Percentiles rank a stretch among this genome's conserved stretches.
phyloP scores from a whole-genome alignment of 2,888 invertebrate species.

The Pemphredon lugubris region DNA sequence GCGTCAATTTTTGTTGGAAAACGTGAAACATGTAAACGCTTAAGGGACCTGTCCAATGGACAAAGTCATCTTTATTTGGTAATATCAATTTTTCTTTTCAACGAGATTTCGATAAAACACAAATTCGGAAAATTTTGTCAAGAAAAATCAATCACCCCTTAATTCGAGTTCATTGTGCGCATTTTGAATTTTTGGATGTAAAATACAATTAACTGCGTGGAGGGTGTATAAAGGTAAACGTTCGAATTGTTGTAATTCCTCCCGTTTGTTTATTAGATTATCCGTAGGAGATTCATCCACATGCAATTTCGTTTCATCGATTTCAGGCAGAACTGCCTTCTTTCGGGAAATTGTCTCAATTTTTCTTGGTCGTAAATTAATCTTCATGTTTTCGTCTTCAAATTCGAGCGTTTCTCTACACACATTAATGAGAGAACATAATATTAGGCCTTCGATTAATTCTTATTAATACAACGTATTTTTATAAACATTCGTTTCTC shows the following conservation, averaged over 20 bases:
- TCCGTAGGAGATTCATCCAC: neutral
- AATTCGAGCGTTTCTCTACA: slow-evolving; percentile 24
- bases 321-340: slow-evolving; percentile 1
- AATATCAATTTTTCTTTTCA: neutral
- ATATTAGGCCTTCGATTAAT: neutral
- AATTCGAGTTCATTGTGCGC: slow-evolving; percentile 21
- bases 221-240: slow-evolving; percentile 10
- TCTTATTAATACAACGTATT: too few species aligned
- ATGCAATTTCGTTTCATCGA: neutral
- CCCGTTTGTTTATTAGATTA: too few species aligned
- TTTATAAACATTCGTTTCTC: slow-evolving; percentile 1
- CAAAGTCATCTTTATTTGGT: neutral
- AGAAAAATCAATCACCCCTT: slow-evolving; percentile 19
- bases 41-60: slow-evolving; percentile 24
- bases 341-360: neutral
- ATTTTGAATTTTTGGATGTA: slow-evolving; percentile 22
- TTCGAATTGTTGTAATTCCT: slow-evolving; percentile 20
- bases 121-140: neutral
- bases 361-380: neutral
- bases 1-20: neutral
- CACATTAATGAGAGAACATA: too few species aligned
- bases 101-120: neutral
- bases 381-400: neutral
- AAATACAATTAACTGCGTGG: slow-evolving; percentile 40
- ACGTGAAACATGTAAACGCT: slow-evolving; percentile 1